Base-by-base conservation (phyloP, 1,140 invertebrate species). In the Apis cerana region DNA sequence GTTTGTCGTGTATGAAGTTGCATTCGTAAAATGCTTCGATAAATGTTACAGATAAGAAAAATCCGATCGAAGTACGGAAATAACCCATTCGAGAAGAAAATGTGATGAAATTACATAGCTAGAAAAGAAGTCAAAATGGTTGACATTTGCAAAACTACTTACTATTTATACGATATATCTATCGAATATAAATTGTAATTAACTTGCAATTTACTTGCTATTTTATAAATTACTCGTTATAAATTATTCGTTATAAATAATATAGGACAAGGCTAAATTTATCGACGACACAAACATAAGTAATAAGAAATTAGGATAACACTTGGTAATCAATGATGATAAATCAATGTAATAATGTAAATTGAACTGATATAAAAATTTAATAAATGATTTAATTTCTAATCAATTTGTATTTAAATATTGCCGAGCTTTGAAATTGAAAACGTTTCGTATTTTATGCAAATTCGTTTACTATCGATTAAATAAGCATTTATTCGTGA, bases 21-120 rank as follows among this genome's bases (percentile, higher is more conserved):
- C 50, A 71, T 71, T 56, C 21, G 52, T 27, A 56, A 71, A 71
- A n/a, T n/a, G 33, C 23, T 54, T 54, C 33, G 69, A 71, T 71
- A 54, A 71, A 71, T 27, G 43, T 71, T 23, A 19, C 10, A 33
- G 50, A 27, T 54, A 7, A 15, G 33, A 15, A 19, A n/a, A 27
- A 71, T 71, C 33, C 52, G 50, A 19, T 15, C 43, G 65, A 68
- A 56, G 52, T 52, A 56, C 21, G 19, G 43, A 56, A 71, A 11
- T 71, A 54, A 19, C 17, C 69, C 19, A 27, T 71, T 33, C 69
- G 19, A 21, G 23, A 21, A 71, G n/a, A 33, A 54, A 71, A 54
- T 27, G 13, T 52, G 69, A 13, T 56, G 50, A 71, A 71, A 71
- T 71, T 27, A 33, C 27, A 56, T 2, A 13, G 50, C 23, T 11